A percentile compares a stretch with the other conserved stretches of the same genome.
Conservation (phyloP, 2,888 invertebrate genomes). For the Tanytarsus gracilentus region DNA sequence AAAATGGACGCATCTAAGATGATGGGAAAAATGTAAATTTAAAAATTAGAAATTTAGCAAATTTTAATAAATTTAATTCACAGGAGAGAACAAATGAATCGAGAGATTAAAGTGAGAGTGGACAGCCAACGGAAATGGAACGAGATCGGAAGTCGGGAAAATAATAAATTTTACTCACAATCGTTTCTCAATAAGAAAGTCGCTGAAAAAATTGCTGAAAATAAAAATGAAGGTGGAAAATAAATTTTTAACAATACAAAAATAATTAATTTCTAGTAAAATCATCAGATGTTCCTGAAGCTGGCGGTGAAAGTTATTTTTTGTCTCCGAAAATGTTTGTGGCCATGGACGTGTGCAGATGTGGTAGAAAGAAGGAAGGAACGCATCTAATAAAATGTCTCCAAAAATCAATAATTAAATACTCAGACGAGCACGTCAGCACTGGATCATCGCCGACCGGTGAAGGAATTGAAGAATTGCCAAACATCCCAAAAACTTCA, state of each 20-base stretch:
- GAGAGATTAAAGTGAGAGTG: conserved; percentile 6
- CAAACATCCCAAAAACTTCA: conserved; percentile 21
- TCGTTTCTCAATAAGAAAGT: not conserved
- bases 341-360: conserved; percentile 12
- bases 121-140: conserved; percentile 14
- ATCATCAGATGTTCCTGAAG: not conserved
- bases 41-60: too few relatives aligned
- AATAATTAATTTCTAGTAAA: not conserved
- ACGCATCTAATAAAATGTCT: conserved; percentile 19
- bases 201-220: not conserved
- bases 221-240: not conserved
- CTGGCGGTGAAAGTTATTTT: conserved; percentile 5
- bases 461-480: not conserved
- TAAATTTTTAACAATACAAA: not conserved
- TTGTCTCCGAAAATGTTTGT: conserved; percentile 5
- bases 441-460: not conserved
- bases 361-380: conserved; percentile 15
- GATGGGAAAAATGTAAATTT: too few relatives aligned
- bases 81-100: conserved; percentile 24
- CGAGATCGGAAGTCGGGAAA: conserved; percentile 5
- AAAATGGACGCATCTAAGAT: too few relatives aligned
- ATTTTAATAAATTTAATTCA: too few relatives aligned
- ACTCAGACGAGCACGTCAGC: not conserved
- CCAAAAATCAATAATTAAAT: conserved; percentile 20
- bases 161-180: conserved; percentile 13